Evolutionary conservation across 2,888 invertebrate species (phyloP), one percentile per base, ranked within the genome.

Genomic region (Agapetus fuscipes): DNA sequence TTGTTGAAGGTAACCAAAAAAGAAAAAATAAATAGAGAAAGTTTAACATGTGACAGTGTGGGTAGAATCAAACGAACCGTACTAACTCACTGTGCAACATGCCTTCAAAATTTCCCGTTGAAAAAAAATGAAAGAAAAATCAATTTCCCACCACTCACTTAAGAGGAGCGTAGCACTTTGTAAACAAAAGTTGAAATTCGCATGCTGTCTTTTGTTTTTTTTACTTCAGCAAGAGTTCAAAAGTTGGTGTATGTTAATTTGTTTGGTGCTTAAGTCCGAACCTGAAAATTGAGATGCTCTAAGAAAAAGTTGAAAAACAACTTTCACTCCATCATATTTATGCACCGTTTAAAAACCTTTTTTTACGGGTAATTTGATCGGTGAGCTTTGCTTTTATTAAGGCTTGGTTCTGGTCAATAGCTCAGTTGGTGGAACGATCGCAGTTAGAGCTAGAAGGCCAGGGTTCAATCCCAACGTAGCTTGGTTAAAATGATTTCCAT

Each of bases 1-100:
- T 16, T 27, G 3, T 28, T 17, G 17, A 17, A 35, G 16, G 17
- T 14, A 13, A 28, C 26, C 26, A 29, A 12, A n/a, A n/a, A n/a
- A n/a, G n/a, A n/a, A 29, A 29, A 28, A 13, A 7, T 28, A 35
- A 26, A 28, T 16, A 28, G 3, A 16, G 17, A 12, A 17, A 35
- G 16, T 17, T 14, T 10, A 28, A 14, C 26, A 29, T 13, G 32
- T 16, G 32, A 32, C 32, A 16, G 26, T 25, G 27, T 28, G 14
- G 35, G 20, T 20, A 28, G 35, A 11, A 28, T 28, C 28, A 35
- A 35, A 35, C 35, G 35, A 28, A 13, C 35, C 28, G 28, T 35
- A n/a, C n/a, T n/a, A 28, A 35, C 28, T 35, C 35, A 35, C 28
- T 35, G n/a, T 35, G 28, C 17, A 35, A 35, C 35, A 27, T 35